These are phyloP conservation scores for Galerucella pusilla DNA, from an alignment of 2,888 invertebrate species.

Conservation along the genomic window DNA sequence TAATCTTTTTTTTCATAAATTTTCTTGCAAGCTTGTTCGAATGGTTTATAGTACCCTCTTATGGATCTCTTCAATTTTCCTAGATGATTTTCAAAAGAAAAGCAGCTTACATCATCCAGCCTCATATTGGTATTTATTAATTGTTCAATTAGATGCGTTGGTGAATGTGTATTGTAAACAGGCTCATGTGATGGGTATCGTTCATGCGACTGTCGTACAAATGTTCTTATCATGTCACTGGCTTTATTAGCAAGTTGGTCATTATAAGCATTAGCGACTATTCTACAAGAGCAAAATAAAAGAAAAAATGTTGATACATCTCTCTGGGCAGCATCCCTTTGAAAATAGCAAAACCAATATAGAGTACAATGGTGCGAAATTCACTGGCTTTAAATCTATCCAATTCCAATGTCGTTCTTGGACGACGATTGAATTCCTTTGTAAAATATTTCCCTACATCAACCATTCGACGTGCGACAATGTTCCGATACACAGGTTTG, in stretches of 20 bases:
- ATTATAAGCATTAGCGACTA: background rate
- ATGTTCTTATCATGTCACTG: conserved; percentile 3
- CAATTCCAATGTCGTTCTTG: conserved; percentile 6
- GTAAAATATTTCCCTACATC: background rate
- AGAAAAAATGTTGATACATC: conserved; percentile 7
- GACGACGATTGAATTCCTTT: conserved; percentile 7
- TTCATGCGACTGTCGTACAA: conserved; percentile 2
- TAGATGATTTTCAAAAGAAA: conserved; percentile 6
- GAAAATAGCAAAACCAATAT: conserved; percentile 5
- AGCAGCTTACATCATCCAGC: conserved; percentile 4
- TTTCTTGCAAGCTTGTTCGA: conserved; percentile 4
- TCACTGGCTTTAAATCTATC: conserved; percentile 7
- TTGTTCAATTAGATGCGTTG: background rate
- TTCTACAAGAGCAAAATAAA: conserved; percentile 8
- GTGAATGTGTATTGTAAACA: conserved; percentile 1
- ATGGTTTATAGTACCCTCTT: conserved; percentile 9
- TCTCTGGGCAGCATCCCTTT: conserved; percentile 10
- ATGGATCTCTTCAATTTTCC: conserved; percentile 7
- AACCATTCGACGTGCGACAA: conserved; percentile 11
- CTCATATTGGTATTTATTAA: conserved; percentile 7
- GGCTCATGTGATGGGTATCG: conserved; percentile 7
- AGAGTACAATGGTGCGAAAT: conserved; percentile 2
- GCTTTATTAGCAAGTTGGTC: conserved; percentile 5
- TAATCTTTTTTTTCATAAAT: background rate
- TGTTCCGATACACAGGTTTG: conserved; percentile 4